A percentile compares a stretch with the other conserved stretches of the same genome.
Conservation (phyloP, 2,113 vertebrate species). For the Pagrus major region DNA sequence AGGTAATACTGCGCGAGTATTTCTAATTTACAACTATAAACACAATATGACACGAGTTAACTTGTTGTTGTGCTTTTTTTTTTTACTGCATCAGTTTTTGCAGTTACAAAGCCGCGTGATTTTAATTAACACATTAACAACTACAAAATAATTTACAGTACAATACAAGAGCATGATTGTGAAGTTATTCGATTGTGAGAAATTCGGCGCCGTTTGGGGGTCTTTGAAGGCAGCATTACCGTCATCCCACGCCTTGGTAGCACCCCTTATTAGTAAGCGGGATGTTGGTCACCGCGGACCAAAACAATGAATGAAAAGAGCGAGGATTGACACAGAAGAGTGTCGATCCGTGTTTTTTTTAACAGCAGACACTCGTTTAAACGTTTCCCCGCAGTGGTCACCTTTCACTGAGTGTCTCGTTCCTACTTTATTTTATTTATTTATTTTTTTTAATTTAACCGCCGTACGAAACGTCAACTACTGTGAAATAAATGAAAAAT, state of each 20-base stretch:
- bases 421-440: no score
- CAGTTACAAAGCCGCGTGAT: neutral
- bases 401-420: neutral
- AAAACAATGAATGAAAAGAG: slow-evolving; percentile 62
- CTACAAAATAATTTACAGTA: neutral
- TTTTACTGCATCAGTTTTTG: neutral
- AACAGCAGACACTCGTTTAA: neutral
- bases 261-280: neutral
- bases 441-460: no score
- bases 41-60: neutral
- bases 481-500: neutral
- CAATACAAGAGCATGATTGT: no score
- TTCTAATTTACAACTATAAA: neutral
- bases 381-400: neutral
- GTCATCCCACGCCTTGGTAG: slow-evolving; percentile 8
- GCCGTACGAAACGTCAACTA: neutral
- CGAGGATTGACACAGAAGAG: neutral
- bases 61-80: neutral
- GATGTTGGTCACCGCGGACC: neutral
- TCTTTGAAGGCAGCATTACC: slow-evolving; percentile 53
- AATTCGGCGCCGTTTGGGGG: neutral
- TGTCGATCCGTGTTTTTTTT: fast-evolving
- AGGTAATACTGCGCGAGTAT: neutral
- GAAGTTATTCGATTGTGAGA: fast-evolving
- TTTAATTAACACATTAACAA: neutral